phyloP scores from a whole-genome alignment of 1,140 invertebrate species.

The Eufriesea mexicana region DNA sequence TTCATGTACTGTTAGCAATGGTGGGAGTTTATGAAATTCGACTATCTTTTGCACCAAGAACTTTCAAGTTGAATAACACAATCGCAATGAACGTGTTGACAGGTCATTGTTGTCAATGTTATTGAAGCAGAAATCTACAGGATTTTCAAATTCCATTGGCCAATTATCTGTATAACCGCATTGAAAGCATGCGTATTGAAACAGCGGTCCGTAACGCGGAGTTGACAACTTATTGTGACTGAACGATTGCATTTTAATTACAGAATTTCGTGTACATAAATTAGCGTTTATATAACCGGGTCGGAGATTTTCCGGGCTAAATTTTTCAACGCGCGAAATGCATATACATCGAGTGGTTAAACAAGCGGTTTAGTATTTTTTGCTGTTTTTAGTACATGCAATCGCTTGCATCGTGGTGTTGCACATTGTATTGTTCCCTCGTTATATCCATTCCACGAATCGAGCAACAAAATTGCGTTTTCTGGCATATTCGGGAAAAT shows the following conservation, averaged over 20 bases:
- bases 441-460: not conserved
- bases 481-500: not conserved
- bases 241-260: not conserved
- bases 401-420: not conserved
- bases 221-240: not conserved
- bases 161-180: not conserved
- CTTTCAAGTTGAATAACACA: not conserved
- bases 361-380: not conserved
- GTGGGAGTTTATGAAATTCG: too few relatives aligned
- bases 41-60: conserved; percentile 3
- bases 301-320: not conserved
- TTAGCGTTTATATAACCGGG: not conserved
- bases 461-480: not conserved
- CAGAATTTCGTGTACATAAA: not conserved
- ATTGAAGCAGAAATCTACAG: not conserved
- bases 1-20: too few relatives aligned
- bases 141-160: not conserved
- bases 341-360: not conserved
- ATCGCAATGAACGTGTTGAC: not conserved
- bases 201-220: not conserved
- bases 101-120: not conserved
- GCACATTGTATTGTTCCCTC: too few relatives aligned
- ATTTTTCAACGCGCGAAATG: not conserved
- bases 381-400: not conserved
- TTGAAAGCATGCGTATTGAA: not conserved